phyloP scores from a whole-genome alignment of 2,797 vertebrate species.

The Sebastes nivosus region DNA sequence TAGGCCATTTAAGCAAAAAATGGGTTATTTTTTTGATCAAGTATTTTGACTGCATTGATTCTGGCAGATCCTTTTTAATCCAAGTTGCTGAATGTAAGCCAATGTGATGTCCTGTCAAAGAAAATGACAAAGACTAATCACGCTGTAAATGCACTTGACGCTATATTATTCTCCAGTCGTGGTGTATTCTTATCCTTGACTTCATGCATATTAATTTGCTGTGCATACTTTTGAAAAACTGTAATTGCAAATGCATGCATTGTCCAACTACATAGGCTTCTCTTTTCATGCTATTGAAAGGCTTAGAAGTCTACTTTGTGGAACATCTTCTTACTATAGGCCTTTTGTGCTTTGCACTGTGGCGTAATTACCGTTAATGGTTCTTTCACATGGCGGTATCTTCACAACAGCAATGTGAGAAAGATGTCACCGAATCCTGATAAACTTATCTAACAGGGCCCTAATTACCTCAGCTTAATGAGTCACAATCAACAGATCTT shows the following conservation, averaged over 20 bases:
- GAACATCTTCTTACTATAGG: conserved; percentile 25
- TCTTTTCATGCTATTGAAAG: conserved; percentile 25
- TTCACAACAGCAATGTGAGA: conserved; percentile 42
- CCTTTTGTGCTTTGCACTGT: conserved; percentile 41
- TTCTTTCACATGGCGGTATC: conserved; percentile 58
- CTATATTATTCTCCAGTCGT: neutral
- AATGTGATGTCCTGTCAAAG: neutral
- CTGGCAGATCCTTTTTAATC: conserved; percentile 12
- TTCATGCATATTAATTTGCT: conserved; percentile 29
- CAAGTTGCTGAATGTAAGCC: neutral
- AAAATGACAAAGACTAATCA: conserved; percentile 7
- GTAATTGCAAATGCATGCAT: conserved; percentile 9
- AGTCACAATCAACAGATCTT: conserved; percentile 71
- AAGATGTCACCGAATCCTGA: conserved; percentile 54
- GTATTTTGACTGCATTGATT: conserved; percentile 8
- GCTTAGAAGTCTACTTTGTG: conserved; percentile 12
- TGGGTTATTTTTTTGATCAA: conserved; percentile 8
- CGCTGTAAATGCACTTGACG: neutral
- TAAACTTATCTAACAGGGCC: conserved; percentile 64
- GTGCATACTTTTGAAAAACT: conserved; percentile 5
- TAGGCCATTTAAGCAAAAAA: conserved; percentile 38
- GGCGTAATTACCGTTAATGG: conserved; percentile 56
- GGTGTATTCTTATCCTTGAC: neutral
- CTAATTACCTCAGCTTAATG: conserved; percentile 73
- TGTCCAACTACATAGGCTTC: neutral